Percentiles rank a stretch among this genome's conserved stretches.
Evolutionary conservation across 1,140 invertebrate species (phyloP).

Genomic region (Drosophila pallidifrons): DNA sequence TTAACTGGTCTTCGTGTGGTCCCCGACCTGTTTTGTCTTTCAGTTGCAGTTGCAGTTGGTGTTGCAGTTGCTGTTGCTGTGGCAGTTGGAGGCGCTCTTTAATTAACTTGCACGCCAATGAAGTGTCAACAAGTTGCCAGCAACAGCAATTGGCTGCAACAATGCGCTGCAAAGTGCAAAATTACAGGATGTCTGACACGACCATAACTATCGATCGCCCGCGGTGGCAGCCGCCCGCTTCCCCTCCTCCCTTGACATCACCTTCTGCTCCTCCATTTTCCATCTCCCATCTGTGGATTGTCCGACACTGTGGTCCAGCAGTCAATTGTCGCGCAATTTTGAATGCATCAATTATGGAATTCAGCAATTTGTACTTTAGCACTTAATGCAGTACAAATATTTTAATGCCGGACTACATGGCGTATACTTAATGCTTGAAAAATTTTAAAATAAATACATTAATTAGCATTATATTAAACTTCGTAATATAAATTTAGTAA

Average conservation of each 20-base stretch:
- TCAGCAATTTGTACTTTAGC: too few relatives aligned
- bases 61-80: not conserved
- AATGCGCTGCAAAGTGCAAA: slow-evolving; percentile 58
- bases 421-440: not conserved
- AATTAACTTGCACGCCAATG: slow-evolving; percentile 84
- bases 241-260: not conserved
- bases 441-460: not conserved
- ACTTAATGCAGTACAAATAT: too few relatives aligned
- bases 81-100: slow-evolving; percentile 52
- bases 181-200: slow-evolving; percentile 81
- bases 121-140: slow-evolving; percentile 84
- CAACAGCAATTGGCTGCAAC: slow-evolving; percentile 32
- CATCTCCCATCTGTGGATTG: not conserved
- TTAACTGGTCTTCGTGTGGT: slow-evolving; percentile 40
- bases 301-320: slow-evolving; percentile 9
- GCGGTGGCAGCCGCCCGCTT: slow-evolving; percentile 41
- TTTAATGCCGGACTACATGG: too few relatives aligned
- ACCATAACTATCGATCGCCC: slow-evolving; percentile 78
- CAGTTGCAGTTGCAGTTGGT: slow-evolving; percentile 9
- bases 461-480: not conserved
- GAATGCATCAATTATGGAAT: too few relatives aligned
- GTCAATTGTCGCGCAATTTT: not conserved
- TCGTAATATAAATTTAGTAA: too few relatives aligned
- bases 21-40: slow-evolving; percentile 13
- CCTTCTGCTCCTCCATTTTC: not conserved